Base-by-base conservation (phyloP, 2,888 invertebrate genomes). In the Cacoxenus indagator region DNA sequence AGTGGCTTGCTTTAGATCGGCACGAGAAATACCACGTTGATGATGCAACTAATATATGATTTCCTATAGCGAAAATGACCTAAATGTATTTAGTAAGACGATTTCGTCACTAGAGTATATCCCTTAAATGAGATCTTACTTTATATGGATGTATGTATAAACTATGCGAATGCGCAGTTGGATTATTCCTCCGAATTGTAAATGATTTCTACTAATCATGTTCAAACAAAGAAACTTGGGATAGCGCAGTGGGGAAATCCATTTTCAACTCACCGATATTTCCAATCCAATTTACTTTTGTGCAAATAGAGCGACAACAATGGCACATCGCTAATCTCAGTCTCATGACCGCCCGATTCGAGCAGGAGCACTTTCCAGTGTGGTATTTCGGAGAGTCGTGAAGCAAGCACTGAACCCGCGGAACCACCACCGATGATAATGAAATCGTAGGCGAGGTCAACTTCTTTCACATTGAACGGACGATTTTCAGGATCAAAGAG, bases 251-350 rank as follows among this genome's bases (percentile, higher is more conserved):
- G 37, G 37, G 37, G 46, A 48, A n/a, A 48, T n/a, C n/a, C n/a
- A n/a, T n/a, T n/a, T n/a, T n/a, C n/a, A n/a, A 84, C 89, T 89
- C 84, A 93, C 92, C 93, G 91, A 88, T 95, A 96, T 81, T 95
- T 95, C 96, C 96, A 96, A 87, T 96, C 96, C 81, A 96, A 86
- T 89, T 94, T 94, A 85, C 96, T 96, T 82, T 95, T 95, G 87
- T 96, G 96, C 81, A 96, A 90, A 87, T 95, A 96, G 57, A 96
- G 86, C 51, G 96, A 96, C n/a, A 96, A 88, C 62, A 95, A 90
- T 0, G 96, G 96, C 3, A 96, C 95, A 85, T 96, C 96, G 0
- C 95, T 93, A 61, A 95, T 93, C 83, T 95, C 95, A 0, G 94
- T 95, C 86, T 96, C 96, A 75, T 95, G 94, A 0, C 95, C 95